phyloP scores from a whole-genome alignment of 2,888 invertebrate species.

The Amblyjoppa fuscipennis region DNA sequence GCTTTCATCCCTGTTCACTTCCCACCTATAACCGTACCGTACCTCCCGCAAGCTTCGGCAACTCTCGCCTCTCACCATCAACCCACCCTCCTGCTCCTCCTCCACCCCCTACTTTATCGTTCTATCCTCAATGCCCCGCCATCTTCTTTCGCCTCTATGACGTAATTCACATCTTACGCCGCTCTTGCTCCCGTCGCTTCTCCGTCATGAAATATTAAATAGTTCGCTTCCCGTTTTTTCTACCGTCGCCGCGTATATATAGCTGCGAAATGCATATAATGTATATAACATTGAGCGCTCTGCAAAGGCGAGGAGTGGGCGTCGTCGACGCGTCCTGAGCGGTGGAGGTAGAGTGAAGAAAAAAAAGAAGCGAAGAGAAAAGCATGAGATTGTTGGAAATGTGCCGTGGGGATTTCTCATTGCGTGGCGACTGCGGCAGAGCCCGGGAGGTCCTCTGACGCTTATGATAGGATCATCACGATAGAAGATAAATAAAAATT shows the following conservation, averaged over 20 bases:
- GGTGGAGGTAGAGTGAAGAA: neutral
- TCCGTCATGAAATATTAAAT: constrained; percentile 80
- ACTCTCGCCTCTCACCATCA: constrained; percentile 42
- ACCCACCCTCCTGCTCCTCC: constrained; percentile 15
- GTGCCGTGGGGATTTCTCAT: constrained; percentile 22
- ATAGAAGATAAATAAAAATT: constrained; percentile 1
- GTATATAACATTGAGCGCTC: constrained; percentile 27
- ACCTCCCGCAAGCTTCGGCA: constrained; percentile 27
- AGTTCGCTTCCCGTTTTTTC: constrained; percentile 74
- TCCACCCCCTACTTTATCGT: constrained; percentile 11
- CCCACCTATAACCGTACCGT: constrained; percentile 10
- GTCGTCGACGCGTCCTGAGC: constrained; percentile 9
- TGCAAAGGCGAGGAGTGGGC: neutral
- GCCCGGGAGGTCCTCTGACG: constrained; percentile 18
- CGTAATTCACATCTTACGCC: constrained; percentile 78
- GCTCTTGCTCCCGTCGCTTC: neutral
- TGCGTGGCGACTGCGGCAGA: neutral
- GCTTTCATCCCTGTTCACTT: constrained; percentile 53
- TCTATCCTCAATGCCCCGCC: constrained; percentile 42
- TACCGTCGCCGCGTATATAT: constrained; percentile 13
- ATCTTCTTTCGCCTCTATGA: constrained; percentile 72
- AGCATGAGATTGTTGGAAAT: constrained; percentile 27
- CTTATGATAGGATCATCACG: constrained; percentile 33
- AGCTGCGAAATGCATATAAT: constrained; percentile 35
- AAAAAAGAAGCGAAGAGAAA: constrained; percentile 13